Base-by-base conservation (phyloP, 2,888 invertebrate species). In the Drosophila affinis region DNA sequence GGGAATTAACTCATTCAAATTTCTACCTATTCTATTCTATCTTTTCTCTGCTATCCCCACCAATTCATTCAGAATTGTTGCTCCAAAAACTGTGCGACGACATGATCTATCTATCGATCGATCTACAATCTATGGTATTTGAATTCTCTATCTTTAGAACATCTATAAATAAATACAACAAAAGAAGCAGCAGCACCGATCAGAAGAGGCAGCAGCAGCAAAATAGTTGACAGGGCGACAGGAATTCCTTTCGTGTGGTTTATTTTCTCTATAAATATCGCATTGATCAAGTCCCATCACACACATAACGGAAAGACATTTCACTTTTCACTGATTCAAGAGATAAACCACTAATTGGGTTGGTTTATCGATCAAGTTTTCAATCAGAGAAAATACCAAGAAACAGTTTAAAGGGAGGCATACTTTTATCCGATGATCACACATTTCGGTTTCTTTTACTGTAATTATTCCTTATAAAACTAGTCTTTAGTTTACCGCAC, bases 141-240 rank as follows among this genome's bases (percentile, higher is more conserved):
- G 5, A 32, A 54, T 14, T 24, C 10, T 39, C 65, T 65, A 65
- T 65, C 24, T 65, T 65, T 65, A 44, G 48, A n/a, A 54, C 14
- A 7, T 54, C 65, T 65, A 65, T 65, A 65, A 54, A 18, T 62
- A 65, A 54, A 18, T 62, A 46, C 14, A 9, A 7, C 39, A n/a
- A n/a, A 6, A 10, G n/a, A 21, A 34, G 51, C 34, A 39, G 14
- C 39, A 18, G 18, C 21, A 21, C 2, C 21, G 21, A 21, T 2
- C 21, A 39, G n/a, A 6, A 6, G 39, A 5, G n/a, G 39, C 1
- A 7, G n/a, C 1, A 7, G n/a, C 39, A 39, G 17, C 29, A 18
- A 24, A 51, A 32, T 17, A 52, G 46, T 46, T 59, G 52, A 39
- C 12, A 34, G 27, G 34, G 46, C 49, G 39, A 44, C 27, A 62